Conservation (phyloP, 2,113 vertebrate genomes). For the Charina bottae region DNA sequence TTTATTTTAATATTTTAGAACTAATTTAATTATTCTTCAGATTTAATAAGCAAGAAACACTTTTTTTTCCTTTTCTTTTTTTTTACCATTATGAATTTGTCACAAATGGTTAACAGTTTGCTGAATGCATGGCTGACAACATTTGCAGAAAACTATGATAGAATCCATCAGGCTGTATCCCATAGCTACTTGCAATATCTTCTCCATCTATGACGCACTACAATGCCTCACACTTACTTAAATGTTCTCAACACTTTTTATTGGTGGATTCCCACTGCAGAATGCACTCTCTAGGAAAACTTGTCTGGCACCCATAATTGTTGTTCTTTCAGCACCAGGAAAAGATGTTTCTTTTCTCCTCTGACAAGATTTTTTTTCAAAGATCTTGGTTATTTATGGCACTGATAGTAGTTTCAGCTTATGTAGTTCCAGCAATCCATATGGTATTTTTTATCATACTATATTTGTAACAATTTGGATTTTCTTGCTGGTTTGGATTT, state of each 20-base stretch:
- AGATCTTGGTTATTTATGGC: neutral
- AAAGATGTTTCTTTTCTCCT: neutral
- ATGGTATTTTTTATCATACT: neutral
- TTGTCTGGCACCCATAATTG: neutral
- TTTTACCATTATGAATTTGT: neutral
- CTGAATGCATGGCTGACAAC: neutral
- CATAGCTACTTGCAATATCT: neutral
- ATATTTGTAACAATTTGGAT: neutral
- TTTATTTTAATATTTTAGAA: slow-evolving; percentile 39
- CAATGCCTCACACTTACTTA: neutral
- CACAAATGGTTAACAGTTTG: neutral
- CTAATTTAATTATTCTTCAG: neutral
- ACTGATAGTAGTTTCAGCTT: neutral
- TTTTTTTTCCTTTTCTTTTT: neutral
- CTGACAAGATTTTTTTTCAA: neutral
- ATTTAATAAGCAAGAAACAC: neutral
- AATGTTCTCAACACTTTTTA: neutral
- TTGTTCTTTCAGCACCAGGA: neutral
- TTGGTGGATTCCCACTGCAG: neutral
- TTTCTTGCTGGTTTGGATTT: neutral
- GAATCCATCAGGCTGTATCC: neutral
- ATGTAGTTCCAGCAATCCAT: neutral
- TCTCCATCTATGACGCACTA: slow-evolving; percentile 31
- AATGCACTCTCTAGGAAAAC: neutral
- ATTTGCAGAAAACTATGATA: neutral